Evolutionary conservation across 2,888 invertebrate species (phyloP), one percentile per base, ranked within the genome.

Genomic region (Zele albiditarsus): DNA sequence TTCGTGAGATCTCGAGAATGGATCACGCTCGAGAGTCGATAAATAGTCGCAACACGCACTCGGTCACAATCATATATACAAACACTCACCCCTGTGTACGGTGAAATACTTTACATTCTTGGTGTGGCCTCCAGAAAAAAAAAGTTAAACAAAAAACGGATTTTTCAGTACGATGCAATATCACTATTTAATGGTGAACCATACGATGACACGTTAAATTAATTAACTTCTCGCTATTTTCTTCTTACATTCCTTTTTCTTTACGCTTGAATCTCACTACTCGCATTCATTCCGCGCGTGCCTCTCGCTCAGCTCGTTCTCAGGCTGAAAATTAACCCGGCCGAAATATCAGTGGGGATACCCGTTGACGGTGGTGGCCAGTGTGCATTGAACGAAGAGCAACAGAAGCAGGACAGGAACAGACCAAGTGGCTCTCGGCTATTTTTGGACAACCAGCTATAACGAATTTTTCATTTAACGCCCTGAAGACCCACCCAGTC

Each of bases 341-440:
- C 82, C 80, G 84, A 83, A 84, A 82, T 80, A 84, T 84, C 83
- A 80, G 78, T 82, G 82, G 81, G 81, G 84, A 83, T 83, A 69
- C 69, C 42, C 20, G 53, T 53, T 53, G 53, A 23, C 53, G 53
- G 53, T 53, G 81, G 81, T 80, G 80, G 82, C 81, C 83, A 80
- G 70, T 74, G 65, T 62, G 60, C 57, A 71, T 81, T 84, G 82
- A 82, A 80, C 80, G 80, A 81, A 80, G 77, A 70, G 76, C 65
- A 28, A 28, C 31, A 62, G 71, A 71, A 60, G 75, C 31, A 78
- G 78, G 78, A 80, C 79, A 80, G 77, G 82, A 80, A 79, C 82
- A 82, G 82, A 82, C 83, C 83, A 80, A 80, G 73, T 82, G 79
- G 84, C 82, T 84, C 80, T 82, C 78, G 80, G 82, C 82, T 85